These are phyloP conservation scores for Actinemys pallida DNA, from an alignment of 2,113 vertebrate species.

Conservation along the genomic window DNA sequence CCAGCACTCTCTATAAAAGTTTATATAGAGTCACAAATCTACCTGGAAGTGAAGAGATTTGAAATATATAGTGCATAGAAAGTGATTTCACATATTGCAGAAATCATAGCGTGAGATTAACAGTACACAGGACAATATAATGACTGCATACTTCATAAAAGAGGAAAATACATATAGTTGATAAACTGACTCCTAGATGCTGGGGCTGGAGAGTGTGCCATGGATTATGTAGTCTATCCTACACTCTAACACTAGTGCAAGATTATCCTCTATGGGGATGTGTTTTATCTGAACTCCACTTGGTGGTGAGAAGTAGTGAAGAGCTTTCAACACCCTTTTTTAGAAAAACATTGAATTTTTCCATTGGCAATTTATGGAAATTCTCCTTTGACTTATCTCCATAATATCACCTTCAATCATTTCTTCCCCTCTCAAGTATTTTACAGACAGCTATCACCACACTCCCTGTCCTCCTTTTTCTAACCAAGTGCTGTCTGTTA, in stretches of 20 bases:
- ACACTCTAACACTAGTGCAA: background rate
- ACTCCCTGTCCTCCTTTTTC: background rate
- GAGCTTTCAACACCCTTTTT: constrained; percentile 1
- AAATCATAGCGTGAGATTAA: constrained; percentile 60
- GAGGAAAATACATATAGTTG: constrained; percentile 18
- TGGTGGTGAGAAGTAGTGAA: background rate
- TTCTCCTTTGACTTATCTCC: background rate
- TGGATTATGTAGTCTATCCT: background rate
- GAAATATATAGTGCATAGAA: constrained; percentile 42
- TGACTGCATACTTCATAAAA: constrained; percentile 52
- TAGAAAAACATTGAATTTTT: constrained; percentile 38
- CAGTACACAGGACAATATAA: constrained; percentile 45
- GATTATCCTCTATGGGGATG: constrained; percentile 10
- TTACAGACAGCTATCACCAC: background rate
- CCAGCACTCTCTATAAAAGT: constrained; percentile 8
- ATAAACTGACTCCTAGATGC: constrained; percentile 31
- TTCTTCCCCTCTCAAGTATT: background rate
- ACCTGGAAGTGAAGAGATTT: constrained; percentile 17
- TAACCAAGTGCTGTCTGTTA: background rate
- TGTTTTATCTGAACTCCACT: constrained; percentile 35
- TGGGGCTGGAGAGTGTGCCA: background rate
- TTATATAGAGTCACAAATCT: background rate
- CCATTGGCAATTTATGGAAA: background rate
- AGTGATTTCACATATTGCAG: constrained; percentile 61
- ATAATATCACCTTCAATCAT: background rate